phyloP scores from a whole-genome alignment of 2,113 vertebrate species.

The Gallinago paraguaiae region DNA sequence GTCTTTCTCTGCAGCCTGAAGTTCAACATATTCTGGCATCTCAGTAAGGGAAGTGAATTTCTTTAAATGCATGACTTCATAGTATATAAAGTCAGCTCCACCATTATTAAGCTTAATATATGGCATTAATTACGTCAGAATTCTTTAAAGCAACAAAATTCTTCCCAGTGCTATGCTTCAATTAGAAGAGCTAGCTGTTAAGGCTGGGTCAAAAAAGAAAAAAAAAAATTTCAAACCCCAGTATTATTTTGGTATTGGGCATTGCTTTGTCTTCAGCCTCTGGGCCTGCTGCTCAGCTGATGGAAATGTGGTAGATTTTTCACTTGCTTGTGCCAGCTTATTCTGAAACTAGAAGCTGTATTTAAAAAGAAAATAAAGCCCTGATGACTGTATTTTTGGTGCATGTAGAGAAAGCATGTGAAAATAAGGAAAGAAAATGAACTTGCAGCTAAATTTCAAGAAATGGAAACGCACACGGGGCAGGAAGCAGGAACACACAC shows the following conservation, averaged over 20 bases:
- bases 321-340: not conserved
- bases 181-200: not conserved
- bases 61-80: not conserved
- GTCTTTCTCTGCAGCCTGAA: not conserved
- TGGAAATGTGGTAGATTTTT: not conserved
- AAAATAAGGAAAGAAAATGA: constrained; percentile 24
- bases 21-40: not conserved
- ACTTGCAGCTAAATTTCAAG: constrained; percentile 24
- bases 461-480: not conserved
- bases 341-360: not conserved
- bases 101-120: not conserved
- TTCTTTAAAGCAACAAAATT: not conserved
- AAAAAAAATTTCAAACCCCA: not conserved
- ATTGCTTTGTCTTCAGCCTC: not conserved
- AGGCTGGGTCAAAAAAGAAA: not conserved
- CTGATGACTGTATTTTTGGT: constrained; percentile 10
- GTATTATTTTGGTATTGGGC: not conserved
- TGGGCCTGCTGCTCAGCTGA: not conserved
- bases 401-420: not conserved
- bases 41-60: not conserved
- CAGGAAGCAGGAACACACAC: not conserved
- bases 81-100: not conserved
- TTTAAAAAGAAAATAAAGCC: constrained; percentile 39
- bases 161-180: not conserved
- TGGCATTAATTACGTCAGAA: not conserved